Conservation (phyloP, 2,888 invertebrate genomes). For the Pristionchus mayeri region DNA sequence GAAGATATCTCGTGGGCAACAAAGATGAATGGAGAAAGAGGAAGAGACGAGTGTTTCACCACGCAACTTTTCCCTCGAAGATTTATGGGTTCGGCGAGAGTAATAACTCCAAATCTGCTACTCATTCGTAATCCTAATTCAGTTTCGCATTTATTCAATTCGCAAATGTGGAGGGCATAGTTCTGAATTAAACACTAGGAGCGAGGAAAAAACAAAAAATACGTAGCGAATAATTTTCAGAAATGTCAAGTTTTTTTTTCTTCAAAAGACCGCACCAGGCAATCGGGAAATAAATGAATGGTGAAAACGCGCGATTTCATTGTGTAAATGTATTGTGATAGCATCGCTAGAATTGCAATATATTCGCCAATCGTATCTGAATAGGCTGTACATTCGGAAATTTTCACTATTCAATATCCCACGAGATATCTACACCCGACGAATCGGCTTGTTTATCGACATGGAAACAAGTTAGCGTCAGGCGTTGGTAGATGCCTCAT, state of each 20-base stretch:
- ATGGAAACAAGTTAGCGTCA: neutral
- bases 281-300: too few relatives aligned
- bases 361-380: neutral
- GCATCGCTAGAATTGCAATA: neutral
- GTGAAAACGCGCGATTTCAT: neutral
- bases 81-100: conserved; percentile 20
- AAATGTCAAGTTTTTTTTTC: too few relatives aligned
- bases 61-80: neutral
- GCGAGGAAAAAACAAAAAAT: too few relatives aligned
- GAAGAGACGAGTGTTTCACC: neutral
- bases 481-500: neutral
- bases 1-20: neutral
- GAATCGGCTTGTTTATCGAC: neutral
- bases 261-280: too few relatives aligned
- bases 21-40: neutral
- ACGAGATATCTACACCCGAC: too few relatives aligned
- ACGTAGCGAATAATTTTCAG: neutral
- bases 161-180: too few relatives aligned
- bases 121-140: too few relatives aligned
- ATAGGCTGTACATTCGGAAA: too few relatives aligned
- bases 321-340: neutral
- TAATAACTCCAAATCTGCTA: neutral
- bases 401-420: too few relatives aligned
- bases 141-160: too few relatives aligned
- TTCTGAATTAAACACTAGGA: too few relatives aligned